Percentiles rank a stretch among this genome's conserved stretches.
These are phyloP conservation scores for Vidua macroura DNA, from an alignment of 2,113 vertebrate species.

Conservation along the genomic window DNA sequence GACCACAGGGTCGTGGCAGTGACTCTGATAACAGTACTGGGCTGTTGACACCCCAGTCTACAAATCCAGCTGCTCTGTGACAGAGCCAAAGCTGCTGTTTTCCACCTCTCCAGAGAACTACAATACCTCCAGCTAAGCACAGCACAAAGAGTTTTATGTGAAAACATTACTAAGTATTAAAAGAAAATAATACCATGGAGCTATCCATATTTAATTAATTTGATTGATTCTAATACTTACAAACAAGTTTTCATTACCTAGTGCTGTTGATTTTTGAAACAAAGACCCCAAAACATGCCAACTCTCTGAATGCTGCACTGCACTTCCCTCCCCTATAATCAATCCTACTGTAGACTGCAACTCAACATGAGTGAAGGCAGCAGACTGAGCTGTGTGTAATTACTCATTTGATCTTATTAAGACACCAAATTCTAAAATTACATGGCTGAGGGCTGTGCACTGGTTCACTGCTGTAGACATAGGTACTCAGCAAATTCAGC, in stretches of 20 bases:
- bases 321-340: slow-evolving; percentile 34
- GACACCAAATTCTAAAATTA: slow-evolving; percentile 57
- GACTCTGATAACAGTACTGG: not conserved
- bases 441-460: not conserved
- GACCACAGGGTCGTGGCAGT: not conserved
- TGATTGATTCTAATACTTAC: not conserved
- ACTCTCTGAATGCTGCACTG: not conserved
- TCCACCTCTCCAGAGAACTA: not conserved
- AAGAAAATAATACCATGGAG: not conserved
- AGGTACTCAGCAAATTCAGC: slow-evolving; percentile 50
- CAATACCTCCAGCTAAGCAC: not conserved
- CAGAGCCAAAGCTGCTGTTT: not conserved
- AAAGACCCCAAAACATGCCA: not conserved
- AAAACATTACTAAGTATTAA: not conserved
- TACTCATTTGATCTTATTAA: slow-evolving; percentile 58
- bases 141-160: not conserved
- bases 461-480: not conserved
- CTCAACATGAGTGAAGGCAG: not conserved
- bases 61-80: not conserved
- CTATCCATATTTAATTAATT: not conserved
- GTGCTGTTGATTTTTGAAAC: not conserved
- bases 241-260: not conserved
- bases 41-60: fast-evolving
- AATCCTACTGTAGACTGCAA: not conserved
- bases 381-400: slow-evolving; percentile 44